These are phyloP conservation scores for Autographa pulchrina DNA, from an alignment of 2,888 invertebrate genomes.

Conservation along the genomic window DNA sequence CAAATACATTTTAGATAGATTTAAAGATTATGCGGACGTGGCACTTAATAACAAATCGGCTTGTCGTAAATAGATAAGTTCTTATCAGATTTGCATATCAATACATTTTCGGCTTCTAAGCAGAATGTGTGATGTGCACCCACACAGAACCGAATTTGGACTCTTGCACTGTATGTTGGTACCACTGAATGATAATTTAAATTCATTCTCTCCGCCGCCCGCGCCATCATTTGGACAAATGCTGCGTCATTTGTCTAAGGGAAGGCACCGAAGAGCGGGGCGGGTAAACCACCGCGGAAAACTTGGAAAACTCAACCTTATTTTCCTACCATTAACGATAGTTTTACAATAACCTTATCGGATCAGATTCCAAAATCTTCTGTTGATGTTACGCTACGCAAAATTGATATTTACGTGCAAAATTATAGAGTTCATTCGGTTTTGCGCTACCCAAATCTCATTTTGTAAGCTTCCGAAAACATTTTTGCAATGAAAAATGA, in stretches of 20 bases:
- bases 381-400: conserved; percentile 70
- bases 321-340: conserved; percentile 56
- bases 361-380: conserved; percentile 85
- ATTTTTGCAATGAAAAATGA: conserved; percentile 81
- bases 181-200: conserved; percentile 90
- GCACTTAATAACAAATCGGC: conserved; percentile 40
- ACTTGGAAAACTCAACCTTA: conserved; percentile 70
- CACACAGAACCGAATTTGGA: conserved; percentile 81
- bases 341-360: conserved; percentile 66
- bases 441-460: conserved; percentile 73
- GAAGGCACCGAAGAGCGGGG: conserved; percentile 76
- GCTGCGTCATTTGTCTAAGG: conserved; percentile 89
- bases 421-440: conserved; percentile 73
- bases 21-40: too few species aligned
- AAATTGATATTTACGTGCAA: conserved; percentile 72
- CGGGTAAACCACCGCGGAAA: conserved; percentile 61
- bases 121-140: conserved; percentile 60
- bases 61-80: conserved; percentile 49
- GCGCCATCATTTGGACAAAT: conserved; percentile 90
- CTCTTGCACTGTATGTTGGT: conserved; percentile 84
- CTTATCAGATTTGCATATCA: conserved; percentile 57
- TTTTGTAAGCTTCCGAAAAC: conserved; percentile 85
- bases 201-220: conserved; percentile 90
- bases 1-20: too few species aligned
- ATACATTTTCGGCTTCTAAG: conserved; percentile 56